Conservation (phyloP, 1,140 invertebrate species). For the Drosophila repleta region DNA sequence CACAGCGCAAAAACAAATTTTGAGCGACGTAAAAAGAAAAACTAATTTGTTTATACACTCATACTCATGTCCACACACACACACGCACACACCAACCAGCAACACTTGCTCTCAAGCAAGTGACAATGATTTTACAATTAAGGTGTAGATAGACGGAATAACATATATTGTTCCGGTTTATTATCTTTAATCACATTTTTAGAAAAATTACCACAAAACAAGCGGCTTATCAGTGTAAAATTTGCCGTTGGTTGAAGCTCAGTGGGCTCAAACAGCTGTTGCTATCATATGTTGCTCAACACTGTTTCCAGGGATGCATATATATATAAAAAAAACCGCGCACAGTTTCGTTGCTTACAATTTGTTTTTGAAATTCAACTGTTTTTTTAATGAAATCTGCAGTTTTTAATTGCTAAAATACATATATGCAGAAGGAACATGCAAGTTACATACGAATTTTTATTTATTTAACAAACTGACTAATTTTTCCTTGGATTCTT, state of each 20-base stretch:
- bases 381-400: too few relatives aligned
- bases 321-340: not conserved
- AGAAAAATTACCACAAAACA: constrained; percentile 23
- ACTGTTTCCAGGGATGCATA: not conserved
- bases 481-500: too few relatives aligned
- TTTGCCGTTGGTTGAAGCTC: constrained; percentile 6
- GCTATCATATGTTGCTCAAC: not conserved
- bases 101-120: constrained; percentile 1
- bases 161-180: too few relatives aligned
- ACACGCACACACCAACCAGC: constrained; percentile 15
- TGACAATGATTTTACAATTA: not conserved
- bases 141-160: not conserved
- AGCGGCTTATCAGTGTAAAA: constrained; percentile 1
- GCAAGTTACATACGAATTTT: not conserved
- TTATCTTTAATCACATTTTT: constrained; percentile 9
- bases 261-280: not conserved
- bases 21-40: constrained; percentile 30
- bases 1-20: constrained; percentile 41
- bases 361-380: too few relatives aligned
- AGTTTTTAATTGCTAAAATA: too few relatives aligned
- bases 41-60: constrained; percentile 51
- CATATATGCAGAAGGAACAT: too few relatives aligned
- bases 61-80: constrained; percentile 45
- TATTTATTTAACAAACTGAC: not conserved
- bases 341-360: not conserved